A percentile compares a stretch with the other conserved stretches of the same genome.
Conservation (phyloP, 1,140 invertebrate genomes). For the Drosophila jambulina region DNA sequence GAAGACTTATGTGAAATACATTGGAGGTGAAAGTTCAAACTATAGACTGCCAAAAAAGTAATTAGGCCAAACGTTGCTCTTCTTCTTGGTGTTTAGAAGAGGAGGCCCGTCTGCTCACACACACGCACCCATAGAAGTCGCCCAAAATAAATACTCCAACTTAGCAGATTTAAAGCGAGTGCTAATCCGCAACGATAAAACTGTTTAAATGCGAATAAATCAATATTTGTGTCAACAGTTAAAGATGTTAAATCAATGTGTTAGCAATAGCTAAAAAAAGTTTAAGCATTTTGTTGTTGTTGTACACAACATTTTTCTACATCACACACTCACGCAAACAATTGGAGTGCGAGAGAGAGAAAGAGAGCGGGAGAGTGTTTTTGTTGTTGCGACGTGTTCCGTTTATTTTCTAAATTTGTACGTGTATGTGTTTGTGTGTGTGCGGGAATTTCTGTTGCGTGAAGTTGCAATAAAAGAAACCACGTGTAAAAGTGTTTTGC, state of each 20-base stretch:
- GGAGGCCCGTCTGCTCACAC: constrained; percentile 60
- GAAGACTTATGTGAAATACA: not conserved
- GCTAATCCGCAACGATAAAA: constrained; percentile 9
- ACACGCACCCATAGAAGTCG: constrained; percentile 18
- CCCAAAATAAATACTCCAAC: constrained; percentile 37
- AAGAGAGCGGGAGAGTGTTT: constrained; percentile 23
- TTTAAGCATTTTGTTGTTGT: constrained; percentile 39
- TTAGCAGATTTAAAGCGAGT: constrained; percentile 16
- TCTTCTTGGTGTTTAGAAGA: constrained; percentile 52
- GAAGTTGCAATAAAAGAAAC: constrained; percentile 67
- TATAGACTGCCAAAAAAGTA: not conserved
- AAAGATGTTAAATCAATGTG: constrained; percentile 12
- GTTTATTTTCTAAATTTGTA: constrained; percentile 44
- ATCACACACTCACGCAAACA: constrained; percentile 15
- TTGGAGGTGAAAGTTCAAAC: not conserved
- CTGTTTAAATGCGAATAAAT: constrained; percentile 18
- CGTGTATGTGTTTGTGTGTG: constrained; percentile 33
- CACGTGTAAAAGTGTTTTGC: constrained; percentile 58
- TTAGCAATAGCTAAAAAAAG: constrained; percentile 21
- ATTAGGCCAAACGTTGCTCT: constrained; percentile 57
- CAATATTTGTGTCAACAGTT: constrained; percentile 29
- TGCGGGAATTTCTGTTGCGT: constrained; percentile 69
- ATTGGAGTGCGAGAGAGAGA: constrained; percentile 24
- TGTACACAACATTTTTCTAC: constrained; percentile 42
- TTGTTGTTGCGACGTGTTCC: constrained; percentile 58